Conservation (phyloP, 2,113 vertebrate species). For the Pyrgilauda ruficollis region DNA sequence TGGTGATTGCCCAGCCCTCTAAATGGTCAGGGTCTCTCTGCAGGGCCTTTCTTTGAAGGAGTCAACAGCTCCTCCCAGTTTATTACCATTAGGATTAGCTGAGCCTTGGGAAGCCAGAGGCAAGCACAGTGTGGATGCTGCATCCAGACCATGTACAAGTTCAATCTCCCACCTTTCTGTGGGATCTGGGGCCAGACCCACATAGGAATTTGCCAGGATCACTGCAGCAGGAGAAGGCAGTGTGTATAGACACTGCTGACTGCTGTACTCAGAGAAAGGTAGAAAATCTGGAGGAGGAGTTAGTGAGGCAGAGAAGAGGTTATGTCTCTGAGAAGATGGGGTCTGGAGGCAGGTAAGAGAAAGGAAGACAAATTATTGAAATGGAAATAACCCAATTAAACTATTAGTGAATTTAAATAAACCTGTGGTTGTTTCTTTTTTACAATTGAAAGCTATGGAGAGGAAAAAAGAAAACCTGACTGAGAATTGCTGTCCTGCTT, state of each 20-base stretch:
- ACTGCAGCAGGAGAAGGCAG: background rate
- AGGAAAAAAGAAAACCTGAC: background rate
- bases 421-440: background rate
- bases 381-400: background rate
- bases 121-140: background rate
- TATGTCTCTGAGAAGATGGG: background rate
- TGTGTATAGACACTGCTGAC: background rate
- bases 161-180: background rate
- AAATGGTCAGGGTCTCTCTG: background rate
- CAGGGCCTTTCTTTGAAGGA: background rate
- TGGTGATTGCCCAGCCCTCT: background rate
- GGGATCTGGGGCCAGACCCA: background rate
- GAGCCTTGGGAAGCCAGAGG: background rate
- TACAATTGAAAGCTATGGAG: background rate
- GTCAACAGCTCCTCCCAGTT: background rate
- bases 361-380: background rate
- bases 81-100: background rate
- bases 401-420: background rate
- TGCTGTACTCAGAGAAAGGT: background rate
- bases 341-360: background rate
- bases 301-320: background rate
- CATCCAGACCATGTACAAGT: background rate
- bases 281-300: background rate
- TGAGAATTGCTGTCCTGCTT: background rate
- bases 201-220: fast-evolving